Conservation (phyloP, 2,113 vertebrate genomes). For the Pomatorhinus ruficollis region DNA sequence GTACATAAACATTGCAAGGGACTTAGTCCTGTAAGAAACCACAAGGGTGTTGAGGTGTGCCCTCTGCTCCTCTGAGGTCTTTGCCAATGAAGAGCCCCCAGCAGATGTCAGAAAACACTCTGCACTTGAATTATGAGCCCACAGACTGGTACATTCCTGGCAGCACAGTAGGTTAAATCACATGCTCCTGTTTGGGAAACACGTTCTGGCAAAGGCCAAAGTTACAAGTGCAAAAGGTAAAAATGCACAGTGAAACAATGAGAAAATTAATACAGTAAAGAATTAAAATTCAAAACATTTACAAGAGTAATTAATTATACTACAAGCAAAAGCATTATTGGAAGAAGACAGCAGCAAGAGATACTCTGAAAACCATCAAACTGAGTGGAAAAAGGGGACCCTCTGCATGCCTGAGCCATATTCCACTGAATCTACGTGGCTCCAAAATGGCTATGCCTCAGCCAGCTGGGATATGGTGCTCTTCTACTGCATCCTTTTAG, state of each 20-base stretch:
- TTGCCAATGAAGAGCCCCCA: not conserved
- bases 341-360: not conserved
- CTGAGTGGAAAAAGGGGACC: not conserved
- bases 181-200: accelerated
- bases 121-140: not conserved
- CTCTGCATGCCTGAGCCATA: not conserved
- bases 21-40: not conserved
- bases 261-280: not conserved
- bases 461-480: not conserved
- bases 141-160: not conserved
- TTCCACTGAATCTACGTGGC: not conserved
- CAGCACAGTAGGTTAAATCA: not conserved
- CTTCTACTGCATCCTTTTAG: not conserved
- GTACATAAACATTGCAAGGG: not conserved
- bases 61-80: not conserved
- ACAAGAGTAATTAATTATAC: not conserved
- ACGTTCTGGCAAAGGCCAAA: not conserved
- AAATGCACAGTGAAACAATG: not conserved
- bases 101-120: not conserved
- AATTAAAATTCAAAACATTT: not conserved
- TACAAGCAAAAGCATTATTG: not conserved
- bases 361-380: not conserved
- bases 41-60: not conserved
- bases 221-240: not conserved
- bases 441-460: not conserved